Base-by-base conservation (phyloP, 2,888 invertebrate species). In the Campaea margaritaria region DNA sequence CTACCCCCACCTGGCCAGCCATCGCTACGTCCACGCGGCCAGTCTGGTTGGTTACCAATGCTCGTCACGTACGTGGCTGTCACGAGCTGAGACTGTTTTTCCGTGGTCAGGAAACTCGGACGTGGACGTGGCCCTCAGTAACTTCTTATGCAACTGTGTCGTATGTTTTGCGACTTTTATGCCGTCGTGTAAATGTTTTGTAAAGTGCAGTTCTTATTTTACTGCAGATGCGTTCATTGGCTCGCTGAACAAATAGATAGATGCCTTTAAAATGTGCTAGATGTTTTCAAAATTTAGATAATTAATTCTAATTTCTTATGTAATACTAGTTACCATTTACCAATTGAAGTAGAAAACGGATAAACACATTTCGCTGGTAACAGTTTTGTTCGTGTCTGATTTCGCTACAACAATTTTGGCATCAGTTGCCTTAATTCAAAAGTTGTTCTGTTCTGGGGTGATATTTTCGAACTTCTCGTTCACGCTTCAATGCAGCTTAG, bases 51-150 rank as follows among this genome's bases (percentile, higher is more conserved):
- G 73, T 81, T 83, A 76, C 62, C 59, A 54, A 87, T 68, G 72
- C 85, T 57, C 59, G 80, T 83, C 89, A 88, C 89, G 89, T 88
- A 65, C 78, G 62, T 58, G 62, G 69, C 71, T 77, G 82, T 81
- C 85, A 79, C 82, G 81, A 73, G 65, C 74, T 68, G 70, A 67
- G 72, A 75, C 75, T 80, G 83, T 83, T 85, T 83, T 85, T 84
- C 83, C 80, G 76, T 79, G 83, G 83, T 80, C 83, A 83, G 81
- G 81, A 83, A 83, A 81, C 81, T 80, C 77, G 72, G 78, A 73
- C 74, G 75, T 73, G 67, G 55, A 64, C 63, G 62, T 58, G 69
- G 70, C 77, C 62, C 59, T 72, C 70, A 64, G 61, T 73, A 70
- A 72, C 66, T 69, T 76, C 77, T 83, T 84, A 81, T 77, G 77